These are phyloP conservation scores for Embiotoca jacksoni DNA, from an alignment of 2,113 vertebrate species.

Conservation along the genomic window DNA sequence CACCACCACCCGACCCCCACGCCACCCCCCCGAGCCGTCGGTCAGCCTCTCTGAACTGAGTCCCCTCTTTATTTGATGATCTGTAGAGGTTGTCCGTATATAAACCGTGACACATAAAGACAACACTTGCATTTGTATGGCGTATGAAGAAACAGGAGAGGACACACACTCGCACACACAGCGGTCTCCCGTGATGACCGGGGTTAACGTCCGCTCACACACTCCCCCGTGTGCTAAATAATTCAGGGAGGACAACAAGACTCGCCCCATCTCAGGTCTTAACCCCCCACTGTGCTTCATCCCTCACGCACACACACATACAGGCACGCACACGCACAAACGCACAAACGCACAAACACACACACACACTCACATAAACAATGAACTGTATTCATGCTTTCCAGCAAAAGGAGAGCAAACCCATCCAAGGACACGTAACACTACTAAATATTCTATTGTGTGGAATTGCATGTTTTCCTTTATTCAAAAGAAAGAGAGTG, in stretches of 20 bases:
- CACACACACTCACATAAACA: conserved; percentile 1
- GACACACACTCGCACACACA: not conserved
- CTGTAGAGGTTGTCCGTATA: not conserved
- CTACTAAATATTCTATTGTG: conserved; percentile 75
- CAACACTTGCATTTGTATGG: not conserved
- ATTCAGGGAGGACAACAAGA: conserved; percentile 78
- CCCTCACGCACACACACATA: conserved; percentile 11
- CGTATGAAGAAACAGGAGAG: conserved; percentile 1
- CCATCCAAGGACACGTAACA: conserved; percentile 68
- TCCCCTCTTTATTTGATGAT: conserved; percentile 24
- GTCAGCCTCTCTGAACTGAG: conserved; percentile 24
- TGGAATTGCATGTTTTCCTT: conserved; percentile 63
- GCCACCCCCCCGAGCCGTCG: conserved; percentile 21
- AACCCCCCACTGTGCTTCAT: conserved; percentile 65
- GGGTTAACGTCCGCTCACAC: conserved; percentile 45
- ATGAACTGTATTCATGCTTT: conserved; percentile 33
- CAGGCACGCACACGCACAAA: conserved; percentile 3
- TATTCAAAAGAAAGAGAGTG: conserved; percentile 63
- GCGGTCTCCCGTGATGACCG: conserved; percentile 30
- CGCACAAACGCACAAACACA: not conserved
- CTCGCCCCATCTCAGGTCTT: conserved; percentile 71
- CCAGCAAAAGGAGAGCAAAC: conserved; percentile 44
- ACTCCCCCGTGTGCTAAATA: conserved; percentile 70
- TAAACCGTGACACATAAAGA: conserved; percentile 19
- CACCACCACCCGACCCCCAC: too few relatives aligned